Evolutionary conservation across 2,888 invertebrate genomes (phyloP).

Genomic region (Neoscelio sp.): DNA sequence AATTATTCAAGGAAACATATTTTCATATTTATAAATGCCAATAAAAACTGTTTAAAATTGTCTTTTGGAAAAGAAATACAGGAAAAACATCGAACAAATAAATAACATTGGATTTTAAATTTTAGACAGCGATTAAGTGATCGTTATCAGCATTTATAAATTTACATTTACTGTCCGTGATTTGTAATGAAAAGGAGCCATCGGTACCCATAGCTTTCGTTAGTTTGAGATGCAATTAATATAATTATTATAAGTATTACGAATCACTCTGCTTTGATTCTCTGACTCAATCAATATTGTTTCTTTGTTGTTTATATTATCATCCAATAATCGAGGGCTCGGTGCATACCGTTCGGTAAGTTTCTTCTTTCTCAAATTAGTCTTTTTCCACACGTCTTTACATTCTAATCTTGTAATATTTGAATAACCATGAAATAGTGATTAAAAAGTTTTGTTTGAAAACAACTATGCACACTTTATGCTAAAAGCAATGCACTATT

Average conservation of each 20-base stretch:
- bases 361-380: constrained; percentile 73
- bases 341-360: constrained; percentile 81
- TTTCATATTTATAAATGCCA: too few species aligned
- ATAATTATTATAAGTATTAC: constrained; percentile 21
- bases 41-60: too few species aligned
- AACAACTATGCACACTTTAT: constrained; percentile 7
- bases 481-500: not conserved
- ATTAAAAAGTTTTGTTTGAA: too few species aligned
- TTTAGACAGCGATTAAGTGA: too few species aligned
- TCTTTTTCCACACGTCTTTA: constrained; percentile 32
- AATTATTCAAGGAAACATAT: too few species aligned
- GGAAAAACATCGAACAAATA: too few species aligned
- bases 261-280: constrained; percentile 31
- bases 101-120: too few species aligned
- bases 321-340: constrained; percentile 82
- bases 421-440: constrained; percentile 20
- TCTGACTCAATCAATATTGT: constrained; percentile 79
- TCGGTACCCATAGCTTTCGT: too few species aligned
- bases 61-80: too few species aligned
- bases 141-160: too few species aligned
- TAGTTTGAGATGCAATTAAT: not conserved
- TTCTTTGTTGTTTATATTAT: constrained; percentile 82
- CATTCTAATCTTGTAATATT: constrained; percentile 7
- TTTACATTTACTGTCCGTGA: too few species aligned
- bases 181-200: too few species aligned